Evolutionary conservation across 2,888 invertebrate genomes (phyloP), one percentile per base, ranked within the genome.

Genomic region (Priocnemis perturbator): DNA sequence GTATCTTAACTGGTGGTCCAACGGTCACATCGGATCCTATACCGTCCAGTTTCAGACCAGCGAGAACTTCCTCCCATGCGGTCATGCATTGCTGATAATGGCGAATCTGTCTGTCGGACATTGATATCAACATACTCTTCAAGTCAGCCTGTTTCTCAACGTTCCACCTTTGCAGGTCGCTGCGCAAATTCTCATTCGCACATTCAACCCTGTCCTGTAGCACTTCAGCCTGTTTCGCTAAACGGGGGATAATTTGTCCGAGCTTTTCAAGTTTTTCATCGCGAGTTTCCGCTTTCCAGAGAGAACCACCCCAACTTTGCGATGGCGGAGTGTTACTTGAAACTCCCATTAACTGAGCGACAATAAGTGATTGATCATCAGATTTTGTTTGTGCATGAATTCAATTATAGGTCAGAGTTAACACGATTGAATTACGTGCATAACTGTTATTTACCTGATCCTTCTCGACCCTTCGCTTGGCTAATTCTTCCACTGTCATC

Each of bases 161-260:
- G 74, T 93, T 92, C 94, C 94, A 94, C 67, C 93, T 90, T 61
- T 93, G 92, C 69, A 94, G 87, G 85, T 94, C 94, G 52, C 93
- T 93, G 60, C 93, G 90, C 30, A 94, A 87, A 83, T 93, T 92
- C 83, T 93, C 93, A 84, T 94, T 94, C 0, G 94, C 93, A 82
- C 93, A 93, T 84, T 93, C 93, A 56, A 93, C 89, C 79, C 91
- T 91, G 86, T 94, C 94, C 84, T 92, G 92, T 59, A 90, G 84
- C 1, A 89, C 83, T 81, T 92, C 92, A 0, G 90, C 90, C 63
- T 90, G 90, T 75, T 91, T 91, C 0, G 90, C 88, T 23, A 91
- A 79, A 57, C 91, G 90, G 0, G 91, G 91, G 78, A 91, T 91
- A 48, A 85, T 82, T 45, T 90, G 89, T 2, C 89, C 89, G 47